Evolutionary conservation across 2,888 invertebrate species (phyloP), one percentile per base, ranked within the genome.

Genomic region (Lottia scabra): DNA sequence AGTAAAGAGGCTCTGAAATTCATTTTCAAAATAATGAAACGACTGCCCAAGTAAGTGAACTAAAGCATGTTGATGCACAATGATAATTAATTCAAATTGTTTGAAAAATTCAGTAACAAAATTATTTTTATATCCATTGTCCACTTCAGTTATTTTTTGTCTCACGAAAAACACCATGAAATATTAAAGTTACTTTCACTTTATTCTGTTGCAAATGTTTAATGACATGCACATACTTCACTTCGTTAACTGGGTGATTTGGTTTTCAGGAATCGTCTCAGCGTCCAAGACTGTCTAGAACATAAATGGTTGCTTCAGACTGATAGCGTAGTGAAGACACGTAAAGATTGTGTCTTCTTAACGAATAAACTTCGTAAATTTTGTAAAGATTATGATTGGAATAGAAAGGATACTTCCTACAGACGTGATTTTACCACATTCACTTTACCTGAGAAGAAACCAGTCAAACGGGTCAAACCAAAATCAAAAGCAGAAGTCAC

Each of bases 251-350:
- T 38, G 38, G 38, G 38, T 38, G 38, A 38, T 38, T 38, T 38
- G 38, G 75, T 78, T 91, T 91, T 70, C 86, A 96, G 96, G 81
- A 98, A 98, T 93, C 92, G 99, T 85, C 97, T 98, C 78, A 93
- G 95, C 65, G 94, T 95, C 0, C 98, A 98, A 89, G 98, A 99
- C 90, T 97, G 97, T 85, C 93, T 96, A 88, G 97, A 98, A 88
- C 97, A 98, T 90, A 94, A 97, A 89, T 99, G 99, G 98, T 92
- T 99, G 72, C 92, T 95, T 83, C 94, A 96, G 63, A 94, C 95
- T 48, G 97, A 98, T 89, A 95, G 94, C 88, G 96, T 98, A 95
- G 94, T 96, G 84, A 95, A 94, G 90, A 95, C 96, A 89, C 92
- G 98, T 45, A 97, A 98, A 89, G 92, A 95, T 71, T 95, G 96